A percentile compares a stretch with the other conserved stretches of the same genome.
These are phyloP conservation scores for Protula sp. DNA, from an alignment of 2,888 invertebrate genomes.

Conservation along the genomic window DNA sequence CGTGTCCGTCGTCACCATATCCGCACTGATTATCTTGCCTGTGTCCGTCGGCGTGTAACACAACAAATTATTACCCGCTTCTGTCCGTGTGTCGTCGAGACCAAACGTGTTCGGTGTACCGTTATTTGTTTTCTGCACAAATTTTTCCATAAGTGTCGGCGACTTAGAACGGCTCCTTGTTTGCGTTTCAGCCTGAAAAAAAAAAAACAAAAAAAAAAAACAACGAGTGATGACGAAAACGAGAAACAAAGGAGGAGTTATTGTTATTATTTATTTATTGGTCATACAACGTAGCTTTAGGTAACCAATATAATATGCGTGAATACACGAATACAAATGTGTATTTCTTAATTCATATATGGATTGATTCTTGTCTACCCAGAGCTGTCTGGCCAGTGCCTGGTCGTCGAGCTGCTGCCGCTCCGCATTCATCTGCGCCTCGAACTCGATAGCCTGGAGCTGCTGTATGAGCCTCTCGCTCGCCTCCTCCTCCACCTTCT, in stretches of 20 bases:
- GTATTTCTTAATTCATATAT: too few species aligned
- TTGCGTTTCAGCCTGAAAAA: too few species aligned
- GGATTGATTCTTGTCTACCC: too few species aligned
- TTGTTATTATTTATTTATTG: too few species aligned
- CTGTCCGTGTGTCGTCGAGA: not conserved
- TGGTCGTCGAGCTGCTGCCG: constrained; percentile 18
- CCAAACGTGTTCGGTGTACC: not conserved
- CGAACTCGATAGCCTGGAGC: constrained; percentile 47
- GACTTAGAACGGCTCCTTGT: too few species aligned
- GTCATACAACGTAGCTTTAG: too few species aligned
- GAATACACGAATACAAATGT: too few species aligned
- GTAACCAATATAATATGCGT: too few species aligned
- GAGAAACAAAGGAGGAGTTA: too few species aligned
- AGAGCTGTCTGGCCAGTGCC: constrained; percentile 27
- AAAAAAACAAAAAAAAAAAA: too few species aligned
- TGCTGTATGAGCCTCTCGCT: constrained; percentile 59
- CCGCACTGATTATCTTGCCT: not conserved
- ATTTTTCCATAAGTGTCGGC: not conserved
- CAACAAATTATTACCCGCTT: not conserved
- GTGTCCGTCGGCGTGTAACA: not conserved
- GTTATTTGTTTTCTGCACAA: not conserved
- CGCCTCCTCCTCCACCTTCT: constrained; percentile 58
- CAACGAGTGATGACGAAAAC: too few species aligned
- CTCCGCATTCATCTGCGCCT: constrained; percentile 3
- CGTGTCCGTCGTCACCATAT: not conserved